Conservation (phyloP, 2,113 vertebrate species). For the Campylomormyrus tamandua region DNA sequence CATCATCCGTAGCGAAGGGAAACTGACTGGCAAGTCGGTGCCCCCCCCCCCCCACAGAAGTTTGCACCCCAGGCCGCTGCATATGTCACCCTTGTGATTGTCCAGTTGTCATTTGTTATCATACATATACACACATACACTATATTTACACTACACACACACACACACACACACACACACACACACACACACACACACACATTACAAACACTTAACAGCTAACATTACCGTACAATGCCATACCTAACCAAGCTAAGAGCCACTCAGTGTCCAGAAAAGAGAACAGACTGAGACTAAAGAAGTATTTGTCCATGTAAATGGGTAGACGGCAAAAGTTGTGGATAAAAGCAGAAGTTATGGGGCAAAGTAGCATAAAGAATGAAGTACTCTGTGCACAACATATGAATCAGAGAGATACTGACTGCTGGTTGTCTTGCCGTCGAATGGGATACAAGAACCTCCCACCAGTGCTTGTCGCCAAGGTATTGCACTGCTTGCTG, state of each 20-base stretch:
- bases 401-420: neutral
- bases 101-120: neutral
- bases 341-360: neutral
- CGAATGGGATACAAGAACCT: neutral
- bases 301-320: neutral
- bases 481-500: neutral
- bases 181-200: no score
- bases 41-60: no score
- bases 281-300: neutral
- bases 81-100: no score
- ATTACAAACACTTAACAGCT: neutral
- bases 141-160: no score
- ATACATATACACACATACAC: no score
- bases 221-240: neutral
- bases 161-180: no score
- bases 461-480: neutral
- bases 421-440: neutral
- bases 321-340: neutral
- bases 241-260: neutral
- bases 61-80: no score
- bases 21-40: no score
- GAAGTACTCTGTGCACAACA: neutral
- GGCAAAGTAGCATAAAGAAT: neutral
- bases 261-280: neutral
- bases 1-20: no score